phyloP scores from a whole-genome alignment of 2,113 vertebrate genomes.

The Pangasianodon gigas region DNA sequence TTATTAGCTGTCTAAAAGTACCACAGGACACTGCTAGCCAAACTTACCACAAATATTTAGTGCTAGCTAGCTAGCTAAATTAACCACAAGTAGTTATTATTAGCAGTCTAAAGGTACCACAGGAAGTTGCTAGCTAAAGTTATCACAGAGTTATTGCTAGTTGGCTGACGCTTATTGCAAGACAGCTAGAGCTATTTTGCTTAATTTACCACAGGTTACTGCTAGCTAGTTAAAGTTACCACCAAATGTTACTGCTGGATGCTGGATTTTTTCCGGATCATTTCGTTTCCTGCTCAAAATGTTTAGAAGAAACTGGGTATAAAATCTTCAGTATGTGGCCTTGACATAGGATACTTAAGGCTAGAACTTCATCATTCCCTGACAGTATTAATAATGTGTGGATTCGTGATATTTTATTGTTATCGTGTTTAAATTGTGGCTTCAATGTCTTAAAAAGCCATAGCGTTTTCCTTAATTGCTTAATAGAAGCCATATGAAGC shows the following conservation, averaged over 20 bases:
- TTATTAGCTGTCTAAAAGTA: not conserved
- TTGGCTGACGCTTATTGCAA: not conserved
- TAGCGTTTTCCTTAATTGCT: not conserved
- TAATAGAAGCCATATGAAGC: conserved; percentile 44
- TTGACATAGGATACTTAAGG: not conserved
- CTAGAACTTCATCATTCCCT: not conserved
- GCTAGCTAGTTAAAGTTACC: not conserved
- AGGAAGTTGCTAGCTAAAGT: not conserved
- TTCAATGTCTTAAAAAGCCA: not conserved
- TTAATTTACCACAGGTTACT: not conserved
- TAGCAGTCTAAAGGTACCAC: not conserved
- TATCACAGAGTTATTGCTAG: not conserved
- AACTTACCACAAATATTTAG: not conserved
- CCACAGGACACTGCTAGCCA: not conserved
- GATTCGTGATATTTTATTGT: not conserved
- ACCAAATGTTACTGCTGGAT: not conserved
- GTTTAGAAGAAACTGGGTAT: not conserved
- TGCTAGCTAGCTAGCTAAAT: not conserved
- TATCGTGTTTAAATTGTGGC: not conserved
- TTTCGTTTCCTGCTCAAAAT: not conserved
- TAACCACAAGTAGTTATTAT: not conserved
- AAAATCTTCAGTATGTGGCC: not conserved
- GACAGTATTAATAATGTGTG: not conserved
- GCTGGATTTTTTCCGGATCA: not conserved
- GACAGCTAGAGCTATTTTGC: not conserved